A percentile compares a stretch with the other conserved stretches of the same genome.
These are phyloP conservation scores for Ridgeia piscesae DNA, from an alignment of 1,140 invertebrate species.

Conservation along the genomic window DNA sequence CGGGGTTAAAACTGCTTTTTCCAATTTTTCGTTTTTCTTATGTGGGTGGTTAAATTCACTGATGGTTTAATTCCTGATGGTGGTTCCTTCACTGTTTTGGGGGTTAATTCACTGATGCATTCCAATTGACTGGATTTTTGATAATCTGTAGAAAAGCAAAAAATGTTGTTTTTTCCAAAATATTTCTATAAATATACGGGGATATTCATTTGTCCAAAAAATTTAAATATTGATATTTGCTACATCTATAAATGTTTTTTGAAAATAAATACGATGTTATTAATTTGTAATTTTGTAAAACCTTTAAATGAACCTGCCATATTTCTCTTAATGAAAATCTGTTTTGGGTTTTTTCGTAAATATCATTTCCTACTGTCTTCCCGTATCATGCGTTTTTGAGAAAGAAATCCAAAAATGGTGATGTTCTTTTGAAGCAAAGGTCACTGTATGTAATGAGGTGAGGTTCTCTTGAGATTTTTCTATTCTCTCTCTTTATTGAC, in stretches of 20 bases:
- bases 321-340: conserved; percentile 9
- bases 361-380: conserved; percentile 86
- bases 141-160: too few relatives aligned
- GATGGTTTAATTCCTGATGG: too few relatives aligned
- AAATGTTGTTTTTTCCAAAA: too few relatives aligned
- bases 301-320: not conserved
- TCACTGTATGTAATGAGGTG: conserved; percentile 93
- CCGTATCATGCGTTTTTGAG: conserved; percentile 84
- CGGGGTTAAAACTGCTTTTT: too few relatives aligned
- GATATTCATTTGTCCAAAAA: not conserved
- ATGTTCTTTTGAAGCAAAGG: conserved; percentile 77
- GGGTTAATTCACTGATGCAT: too few relatives aligned
- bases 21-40: too few relatives aligned
- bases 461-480: conserved; percentile 10
- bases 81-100: too few relatives aligned
- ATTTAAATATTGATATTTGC: conserved; percentile 11
- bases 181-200: too few relatives aligned
- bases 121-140: too few relatives aligned
- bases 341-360: conserved; percentile 92
- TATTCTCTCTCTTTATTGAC: not conserved
- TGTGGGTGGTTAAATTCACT: too few relatives aligned
- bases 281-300: not conserved
- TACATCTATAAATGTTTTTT: not conserved
- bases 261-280: not conserved
- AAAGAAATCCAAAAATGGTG: conserved; percentile 64